Conservation (phyloP, 2,113 vertebrate species). For the Grallaria varia region DNA sequence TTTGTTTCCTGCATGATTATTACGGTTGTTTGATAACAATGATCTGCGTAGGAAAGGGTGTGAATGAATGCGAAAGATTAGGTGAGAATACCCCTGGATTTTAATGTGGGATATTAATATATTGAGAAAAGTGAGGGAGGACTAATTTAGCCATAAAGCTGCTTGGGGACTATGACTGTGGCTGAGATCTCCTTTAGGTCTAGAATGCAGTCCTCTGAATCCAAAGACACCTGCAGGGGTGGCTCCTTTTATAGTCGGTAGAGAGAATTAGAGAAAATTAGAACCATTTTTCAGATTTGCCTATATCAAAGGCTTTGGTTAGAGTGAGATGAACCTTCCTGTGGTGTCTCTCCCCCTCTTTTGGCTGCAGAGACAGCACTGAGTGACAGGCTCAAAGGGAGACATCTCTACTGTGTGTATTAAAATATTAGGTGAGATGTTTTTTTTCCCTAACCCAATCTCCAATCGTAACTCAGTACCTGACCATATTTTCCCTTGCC, state of each 20-base stretch:
- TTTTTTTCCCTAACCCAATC: not conserved
- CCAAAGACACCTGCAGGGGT: not conserved
- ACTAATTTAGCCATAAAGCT: not conserved
- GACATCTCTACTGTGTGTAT: not conserved
- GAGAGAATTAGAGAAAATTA: not conserved
- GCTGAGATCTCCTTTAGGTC: not conserved
- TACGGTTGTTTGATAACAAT: not conserved
- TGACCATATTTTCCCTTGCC: not conserved
- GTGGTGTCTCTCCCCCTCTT: not conserved
- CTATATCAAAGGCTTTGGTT: not conserved
- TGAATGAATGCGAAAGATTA: not conserved
- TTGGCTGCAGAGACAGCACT: not conserved
- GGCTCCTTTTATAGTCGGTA: not conserved
- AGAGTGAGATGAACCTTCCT: not conserved
- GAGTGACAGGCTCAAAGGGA: not conserved
- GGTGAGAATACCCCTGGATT: not conserved
- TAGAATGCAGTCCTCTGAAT: not conserved
- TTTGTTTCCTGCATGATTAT: constrained; percentile 16
- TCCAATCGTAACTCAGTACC: not conserved
- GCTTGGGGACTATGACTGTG: accelerated
- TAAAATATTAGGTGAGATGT: not conserved
- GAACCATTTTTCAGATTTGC: not conserved
- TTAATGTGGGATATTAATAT: not conserved
- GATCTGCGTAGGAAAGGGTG: not conserved
- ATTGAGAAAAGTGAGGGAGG: not conserved